These are phyloP conservation scores for Callithrix jacchus DNA, from an alignment of 2,113 vertebrate species.

Conservation along the genomic window DNA sequence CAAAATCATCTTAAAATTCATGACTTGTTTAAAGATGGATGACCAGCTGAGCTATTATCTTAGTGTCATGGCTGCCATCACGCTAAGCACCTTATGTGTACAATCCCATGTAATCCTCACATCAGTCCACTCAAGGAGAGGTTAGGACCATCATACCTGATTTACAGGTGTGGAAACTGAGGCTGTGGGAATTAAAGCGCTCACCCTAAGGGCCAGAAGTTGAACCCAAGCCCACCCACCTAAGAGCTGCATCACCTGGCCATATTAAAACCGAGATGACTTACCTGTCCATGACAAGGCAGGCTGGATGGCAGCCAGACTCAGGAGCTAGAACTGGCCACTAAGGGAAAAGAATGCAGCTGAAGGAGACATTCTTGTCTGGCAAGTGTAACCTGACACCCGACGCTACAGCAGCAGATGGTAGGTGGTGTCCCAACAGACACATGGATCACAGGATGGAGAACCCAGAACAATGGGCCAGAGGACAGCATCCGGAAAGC, in stretches of 20 bases:
- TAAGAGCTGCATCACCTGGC: not conserved
- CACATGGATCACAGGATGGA: not conserved
- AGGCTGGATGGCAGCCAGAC: not conserved
- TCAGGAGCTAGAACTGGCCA: not conserved
- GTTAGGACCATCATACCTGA: not conserved
- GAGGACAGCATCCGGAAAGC: not conserved
- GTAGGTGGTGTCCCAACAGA: not conserved
- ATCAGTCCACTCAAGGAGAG: not conserved
- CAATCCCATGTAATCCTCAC: not conserved
- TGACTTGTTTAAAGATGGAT: not conserved
- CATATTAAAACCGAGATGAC: not conserved
- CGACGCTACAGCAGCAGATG: not conserved
- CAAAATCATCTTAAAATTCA: not conserved
- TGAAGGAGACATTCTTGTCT: not conserved
- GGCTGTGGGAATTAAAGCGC: not conserved
- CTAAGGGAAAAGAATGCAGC: not conserved
- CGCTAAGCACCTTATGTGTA: not conserved
- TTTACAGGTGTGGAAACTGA: not conserved
- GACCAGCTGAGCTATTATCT: not conserved
- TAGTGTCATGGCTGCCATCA: too few relatives aligned
- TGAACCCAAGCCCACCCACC: not conserved
- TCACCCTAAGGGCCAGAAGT: not conserved
- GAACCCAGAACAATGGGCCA: not conserved
- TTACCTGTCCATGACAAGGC: not conserved
- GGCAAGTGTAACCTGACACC: not conserved